A percentile compares a stretch with the other conserved stretches of the same genome.
These are phyloP conservation scores for Aricia artaxerxes DNA, from an alignment of 2,888 invertebrate species.

Conservation along the genomic window DNA sequence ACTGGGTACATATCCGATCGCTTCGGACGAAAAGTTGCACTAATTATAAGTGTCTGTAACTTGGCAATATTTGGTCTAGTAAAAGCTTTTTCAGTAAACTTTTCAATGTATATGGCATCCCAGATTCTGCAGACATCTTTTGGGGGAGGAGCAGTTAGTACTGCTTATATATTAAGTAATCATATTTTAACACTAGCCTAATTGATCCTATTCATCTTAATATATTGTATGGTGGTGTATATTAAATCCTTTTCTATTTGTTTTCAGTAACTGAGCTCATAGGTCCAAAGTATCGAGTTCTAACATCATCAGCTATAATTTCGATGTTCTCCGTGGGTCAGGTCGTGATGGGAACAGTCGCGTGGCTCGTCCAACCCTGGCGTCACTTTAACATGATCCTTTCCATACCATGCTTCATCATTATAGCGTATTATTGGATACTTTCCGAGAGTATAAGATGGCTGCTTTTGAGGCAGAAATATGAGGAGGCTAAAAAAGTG, in stretches of 20 bases:
- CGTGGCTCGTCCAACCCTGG: constrained; percentile 86
- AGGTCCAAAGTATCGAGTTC: constrained; percentile 85
- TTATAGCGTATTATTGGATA: constrained; percentile 84
- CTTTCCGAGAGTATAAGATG: constrained; percentile 85
- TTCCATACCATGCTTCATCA: constrained; percentile 84
- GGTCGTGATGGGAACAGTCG: constrained; percentile 82
- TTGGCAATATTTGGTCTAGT: constrained; percentile 71
- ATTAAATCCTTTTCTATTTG: background rate
- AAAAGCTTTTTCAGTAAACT: constrained; percentile 78
- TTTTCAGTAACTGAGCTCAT: constrained; percentile 83
- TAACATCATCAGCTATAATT: constrained; percentile 84
- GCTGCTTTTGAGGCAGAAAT: constrained; percentile 84
- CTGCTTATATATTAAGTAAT: constrained; percentile 69
- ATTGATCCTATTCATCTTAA: too few species aligned
- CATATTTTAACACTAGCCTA: background rate
- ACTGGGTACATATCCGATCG: constrained; percentile 40
- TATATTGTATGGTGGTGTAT: too few species aligned
- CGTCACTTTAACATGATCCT: constrained; percentile 82
- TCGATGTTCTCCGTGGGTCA: constrained; percentile 87
- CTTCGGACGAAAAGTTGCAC: too few species aligned
- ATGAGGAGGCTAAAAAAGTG: constrained; percentile 81
- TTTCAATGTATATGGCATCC: constrained; percentile 74
- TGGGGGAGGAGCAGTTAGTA: constrained; percentile 77
- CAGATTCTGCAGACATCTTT: constrained; percentile 78
- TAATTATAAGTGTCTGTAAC: constrained; percentile 56